Evolutionary conservation across 2,113 vertebrate genomes (phyloP).

Genomic region (Callipepla squamata): DNA sequence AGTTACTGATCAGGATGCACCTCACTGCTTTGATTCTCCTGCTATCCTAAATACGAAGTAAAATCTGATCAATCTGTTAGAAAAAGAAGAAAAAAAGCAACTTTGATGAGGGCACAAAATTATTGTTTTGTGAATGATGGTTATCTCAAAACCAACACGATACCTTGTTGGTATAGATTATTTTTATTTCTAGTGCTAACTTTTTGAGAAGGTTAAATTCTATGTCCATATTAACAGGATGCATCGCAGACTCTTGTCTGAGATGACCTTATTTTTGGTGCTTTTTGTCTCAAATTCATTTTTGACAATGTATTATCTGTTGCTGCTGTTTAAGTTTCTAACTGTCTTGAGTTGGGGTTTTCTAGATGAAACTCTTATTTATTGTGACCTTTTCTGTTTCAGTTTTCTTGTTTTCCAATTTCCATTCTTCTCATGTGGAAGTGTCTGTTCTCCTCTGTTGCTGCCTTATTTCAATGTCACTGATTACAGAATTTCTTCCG

Average conservation of each 20-base stretch:
- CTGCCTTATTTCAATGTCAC: background rate
- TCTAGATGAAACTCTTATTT: background rate
- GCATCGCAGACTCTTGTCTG: background rate
- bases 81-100: background rate
- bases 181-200: background rate
- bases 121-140: background rate
- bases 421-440: background rate
- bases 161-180: background rate
- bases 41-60: background rate
- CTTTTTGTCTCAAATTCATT: background rate
- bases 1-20: background rate
- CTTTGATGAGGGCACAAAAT: background rate
- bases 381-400: slow-evolving; percentile 5
- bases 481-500: background rate
- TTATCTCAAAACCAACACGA: background rate
- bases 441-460: background rate
- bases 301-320: background rate
- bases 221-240: background rate
- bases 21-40: background rate
- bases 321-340: background rate
- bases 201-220: background rate
- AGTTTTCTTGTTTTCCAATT: slow-evolving; percentile 25
- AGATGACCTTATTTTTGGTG: background rate
- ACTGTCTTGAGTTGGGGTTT: background rate
- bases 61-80: background rate